Evolutionary conservation across 2,797 vertebrate species (phyloP).

Genomic region (Mus spretus): DNA sequence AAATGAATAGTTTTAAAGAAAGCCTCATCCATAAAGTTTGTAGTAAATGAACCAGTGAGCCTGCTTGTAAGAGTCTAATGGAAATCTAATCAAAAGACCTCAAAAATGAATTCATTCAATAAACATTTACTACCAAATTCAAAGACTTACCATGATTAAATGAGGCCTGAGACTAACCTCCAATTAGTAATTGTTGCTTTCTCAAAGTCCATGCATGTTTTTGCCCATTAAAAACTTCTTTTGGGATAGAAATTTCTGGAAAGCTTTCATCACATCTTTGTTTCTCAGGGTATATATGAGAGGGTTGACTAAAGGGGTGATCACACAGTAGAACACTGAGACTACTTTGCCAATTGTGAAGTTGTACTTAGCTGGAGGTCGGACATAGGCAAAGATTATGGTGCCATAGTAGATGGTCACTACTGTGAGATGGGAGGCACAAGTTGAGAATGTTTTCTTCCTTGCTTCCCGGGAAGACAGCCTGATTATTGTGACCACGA

Average conservation of each 20-base stretch:
- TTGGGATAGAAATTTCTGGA: conserved; percentile 59
- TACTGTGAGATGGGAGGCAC: conserved; percentile 76
- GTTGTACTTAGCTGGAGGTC: conserved; percentile 70
- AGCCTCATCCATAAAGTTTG: background rate
- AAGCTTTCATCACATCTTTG: conserved; percentile 69
- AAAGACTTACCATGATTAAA: background rate
- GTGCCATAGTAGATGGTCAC: conserved; percentile 79
- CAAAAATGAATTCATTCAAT: background rate
- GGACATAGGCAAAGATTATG: conserved; percentile 80
- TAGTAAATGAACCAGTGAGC: background rate
- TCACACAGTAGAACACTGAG: conserved; percentile 76
- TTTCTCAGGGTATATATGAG: conserved; percentile 80
- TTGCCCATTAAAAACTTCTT: background rate
- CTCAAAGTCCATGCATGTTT: background rate
- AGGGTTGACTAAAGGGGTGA: conserved; percentile 79
- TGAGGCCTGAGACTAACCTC: background rate
- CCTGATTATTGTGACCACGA: conserved; percentile 70
- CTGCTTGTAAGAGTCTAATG: background rate
- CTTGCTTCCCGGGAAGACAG: conserved; percentile 46
- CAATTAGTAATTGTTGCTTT: too few species aligned
- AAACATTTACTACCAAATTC: background rate
- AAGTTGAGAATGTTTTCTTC: conserved; percentile 81
- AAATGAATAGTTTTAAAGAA: background rate
- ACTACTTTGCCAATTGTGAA: conserved; percentile 66
- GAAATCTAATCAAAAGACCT: background rate